Conservation (phyloP, 37 sponge, comb jelly and placozoan species). For the Eunapius fragilis region DNA sequence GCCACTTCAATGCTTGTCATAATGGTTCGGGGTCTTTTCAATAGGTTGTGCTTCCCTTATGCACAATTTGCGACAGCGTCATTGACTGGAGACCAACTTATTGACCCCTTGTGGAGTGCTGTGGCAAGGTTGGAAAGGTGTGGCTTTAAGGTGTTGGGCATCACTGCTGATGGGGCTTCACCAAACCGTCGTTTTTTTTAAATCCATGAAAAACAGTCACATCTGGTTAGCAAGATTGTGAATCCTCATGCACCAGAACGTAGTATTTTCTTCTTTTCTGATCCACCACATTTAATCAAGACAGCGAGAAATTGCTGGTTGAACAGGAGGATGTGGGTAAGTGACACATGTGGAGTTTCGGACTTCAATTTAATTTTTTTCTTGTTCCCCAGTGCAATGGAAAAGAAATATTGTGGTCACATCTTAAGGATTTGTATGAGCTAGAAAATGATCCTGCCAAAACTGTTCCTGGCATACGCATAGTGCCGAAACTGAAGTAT, state of each 20-base stretch:
- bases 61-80: slow-evolving; percentile 7
- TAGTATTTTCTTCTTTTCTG: slow-evolving; percentile 3
- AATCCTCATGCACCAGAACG: background rate
- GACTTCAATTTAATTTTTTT: background rate
- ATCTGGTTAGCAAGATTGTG: background rate
- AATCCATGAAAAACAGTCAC: background rate
- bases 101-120: background rate
- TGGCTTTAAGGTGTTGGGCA: background rate
- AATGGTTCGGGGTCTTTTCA: slow-evolving; percentile 6
- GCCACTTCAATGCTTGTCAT: too few species aligned
- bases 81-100: background rate
- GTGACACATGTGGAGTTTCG: background rate
- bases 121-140: background rate
- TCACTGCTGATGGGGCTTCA: background rate
- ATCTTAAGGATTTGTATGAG: background rate
- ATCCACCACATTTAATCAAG: slow-evolving; percentile 3
- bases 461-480: background rate
- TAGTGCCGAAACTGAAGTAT: slow-evolving; percentile 7
- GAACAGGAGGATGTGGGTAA: background rate
- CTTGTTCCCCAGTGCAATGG: background rate
- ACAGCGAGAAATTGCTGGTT: slow-evolving; percentile 10
- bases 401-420: background rate
- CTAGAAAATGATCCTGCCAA: background rate
- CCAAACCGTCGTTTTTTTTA: background rate
- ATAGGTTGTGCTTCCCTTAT: slow-evolving; percentile 12